Evolutionary conservation across 2,113 vertebrate species (phyloP).

Genomic region (Microcebus jonahi): DNA sequence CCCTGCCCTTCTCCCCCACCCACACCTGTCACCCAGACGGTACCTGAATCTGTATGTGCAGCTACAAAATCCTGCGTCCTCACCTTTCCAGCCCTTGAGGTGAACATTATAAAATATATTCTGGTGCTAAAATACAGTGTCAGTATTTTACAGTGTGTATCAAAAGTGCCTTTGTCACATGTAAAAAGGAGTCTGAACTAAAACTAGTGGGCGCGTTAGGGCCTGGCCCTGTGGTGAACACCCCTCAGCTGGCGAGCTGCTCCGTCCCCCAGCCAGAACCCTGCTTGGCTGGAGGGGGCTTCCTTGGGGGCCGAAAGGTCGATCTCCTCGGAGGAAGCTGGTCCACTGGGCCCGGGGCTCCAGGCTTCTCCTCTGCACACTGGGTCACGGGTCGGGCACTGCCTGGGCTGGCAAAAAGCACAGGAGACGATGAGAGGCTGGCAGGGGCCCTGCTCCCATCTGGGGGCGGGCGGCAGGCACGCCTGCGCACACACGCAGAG

Average conservation of each 20-base stretch:
- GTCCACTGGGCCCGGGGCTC: neutral
- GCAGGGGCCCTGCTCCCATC: neutral
- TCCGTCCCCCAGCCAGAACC: neutral
- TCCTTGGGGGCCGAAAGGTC: neutral
- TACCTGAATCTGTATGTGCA: slow-evolving; percentile 70
- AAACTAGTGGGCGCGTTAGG: slow-evolving; percentile 68
- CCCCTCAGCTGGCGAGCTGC: neutral
- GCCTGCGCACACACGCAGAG: neutral
- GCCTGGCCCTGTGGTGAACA: neutral
- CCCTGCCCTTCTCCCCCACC: neutral
- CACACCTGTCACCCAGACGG: neutral
- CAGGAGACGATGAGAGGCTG: slow-evolving; percentile 76
- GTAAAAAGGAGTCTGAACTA: slow-evolving; percentile 87
- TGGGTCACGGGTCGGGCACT: slow-evolving; percentile 89
- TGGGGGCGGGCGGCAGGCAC: neutral
- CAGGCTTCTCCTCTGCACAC: slow-evolving; percentile 27
- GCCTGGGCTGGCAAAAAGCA: slow-evolving; percentile 91
- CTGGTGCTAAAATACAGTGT: slow-evolving; percentile 83
- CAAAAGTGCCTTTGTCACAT: slow-evolving; percentile 91
- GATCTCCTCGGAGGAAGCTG: slow-evolving; percentile 31
- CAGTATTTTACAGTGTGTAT: slow-evolving; percentile 87
- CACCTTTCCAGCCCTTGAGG: slow-evolving; percentile 79
- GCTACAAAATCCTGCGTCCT: slow-evolving; percentile 59
- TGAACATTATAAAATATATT: slow-evolving; percentile 81
- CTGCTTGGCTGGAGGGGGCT: neutral